Evolutionary conservation across 1,140 invertebrate genomes (phyloP), one percentile per base, ranked within the genome.

Genomic region (Psilanteris sp.): DNA sequence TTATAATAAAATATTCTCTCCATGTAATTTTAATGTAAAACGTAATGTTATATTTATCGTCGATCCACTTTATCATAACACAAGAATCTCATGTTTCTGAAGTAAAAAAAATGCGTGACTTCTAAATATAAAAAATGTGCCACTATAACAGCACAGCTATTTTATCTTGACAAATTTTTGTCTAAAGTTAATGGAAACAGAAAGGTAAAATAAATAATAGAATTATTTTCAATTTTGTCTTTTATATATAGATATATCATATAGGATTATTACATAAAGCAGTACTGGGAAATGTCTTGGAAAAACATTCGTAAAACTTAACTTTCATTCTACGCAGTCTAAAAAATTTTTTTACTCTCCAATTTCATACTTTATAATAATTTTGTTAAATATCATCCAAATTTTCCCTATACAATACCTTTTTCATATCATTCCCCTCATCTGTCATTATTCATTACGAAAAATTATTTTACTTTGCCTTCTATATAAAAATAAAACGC

Each of bases 401-500:
- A 77, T 74, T 52, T 27, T 48, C 43, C 71, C 61, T 78, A 43
- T 68, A 46, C 59, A 75, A 36, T 20, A 50, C 43, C 14, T 14
- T 67, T 34, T 29, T 55, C 29, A 15, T 44, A 41, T 34, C 44
- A 67, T 67, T 75, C 48, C 55, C 59, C 44, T 66, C 54, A 61
- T 50, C 50, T 59, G 59, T 54, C 6, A 18, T 73, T 46, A 67
- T 59, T 66, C 71, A 44, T 74, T 57, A 73, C 68, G 79, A 79
- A 75, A 77, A 75, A 79, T 55, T 72, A 75, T 81, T 79, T 82
- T 77, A 62, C 57, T 66, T 76, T 77, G 80, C 79, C 78, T 70
- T 83, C 81, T 85, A 82, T 83, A 85, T 80, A 88, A 88, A 88
- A 87, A 88, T 86, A 87, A 88, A 87, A 87, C 61, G 78, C 72